Percentiles rank a stretch among this genome's conserved stretches.
Evolutionary conservation across 2,113 vertebrate genomes (phyloP).

Genomic region (Hippopotamus amphibius): DNA sequence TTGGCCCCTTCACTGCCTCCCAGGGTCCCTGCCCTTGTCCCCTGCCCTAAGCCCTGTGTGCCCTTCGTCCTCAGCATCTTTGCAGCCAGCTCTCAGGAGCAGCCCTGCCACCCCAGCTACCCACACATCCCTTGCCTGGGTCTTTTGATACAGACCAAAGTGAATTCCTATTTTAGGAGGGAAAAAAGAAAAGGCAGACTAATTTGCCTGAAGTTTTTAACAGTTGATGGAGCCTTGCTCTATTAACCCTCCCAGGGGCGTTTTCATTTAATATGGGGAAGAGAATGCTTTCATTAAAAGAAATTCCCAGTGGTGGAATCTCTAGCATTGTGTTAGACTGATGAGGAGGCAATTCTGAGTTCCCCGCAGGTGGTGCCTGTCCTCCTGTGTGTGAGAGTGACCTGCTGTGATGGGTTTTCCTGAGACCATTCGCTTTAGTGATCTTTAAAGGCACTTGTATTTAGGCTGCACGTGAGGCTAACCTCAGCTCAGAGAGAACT

Average conservation of each 20-base stretch:
- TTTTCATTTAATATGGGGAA: conserved; percentile 63
- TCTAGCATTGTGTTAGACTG: not conserved
- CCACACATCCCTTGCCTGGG: not conserved
- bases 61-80: not conserved
- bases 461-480: not conserved
- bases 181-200: not conserved
- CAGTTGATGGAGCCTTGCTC: conserved; percentile 67
- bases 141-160: conserved; percentile 26
- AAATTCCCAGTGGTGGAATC: conserved; percentile 54
- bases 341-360: not conserved
- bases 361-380: not conserved
- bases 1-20: not conserved
- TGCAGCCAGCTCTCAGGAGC: not conserved
- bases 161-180: conserved; percentile 49
- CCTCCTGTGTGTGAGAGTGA: not conserved
- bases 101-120: not conserved
- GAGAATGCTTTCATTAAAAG: conserved; percentile 75
- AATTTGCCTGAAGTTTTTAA: conserved; percentile 72
- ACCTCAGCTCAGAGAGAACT: not conserved
- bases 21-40: not conserved
- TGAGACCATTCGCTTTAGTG: not conserved
- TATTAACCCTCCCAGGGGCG: conserved; percentile 65
- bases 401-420: not conserved
- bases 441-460: not conserved
- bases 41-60: not conserved